Conservation (phyloP, 2,113 vertebrate species). For the Podarcis cretensis region DNA sequence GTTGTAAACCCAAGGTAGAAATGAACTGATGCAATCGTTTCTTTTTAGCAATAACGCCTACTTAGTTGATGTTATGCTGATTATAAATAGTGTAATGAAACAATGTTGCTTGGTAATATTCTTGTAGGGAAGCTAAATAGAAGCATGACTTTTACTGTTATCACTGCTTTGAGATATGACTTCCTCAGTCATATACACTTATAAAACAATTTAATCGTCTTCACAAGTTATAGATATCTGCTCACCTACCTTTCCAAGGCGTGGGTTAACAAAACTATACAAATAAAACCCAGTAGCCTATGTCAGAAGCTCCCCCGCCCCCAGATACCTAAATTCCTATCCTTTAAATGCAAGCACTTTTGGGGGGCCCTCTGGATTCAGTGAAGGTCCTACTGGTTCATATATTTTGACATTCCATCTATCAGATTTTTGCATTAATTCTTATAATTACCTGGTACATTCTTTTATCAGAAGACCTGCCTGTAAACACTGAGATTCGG, state of each 20-base stretch:
- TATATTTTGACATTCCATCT: not conserved
- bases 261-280: not conserved
- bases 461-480: not conserved
- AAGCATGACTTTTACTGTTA: conserved; percentile 27
- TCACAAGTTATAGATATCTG: not conserved
- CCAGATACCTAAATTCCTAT: not conserved
- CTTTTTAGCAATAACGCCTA: rapidly evolving
- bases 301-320: not conserved
- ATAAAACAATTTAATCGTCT: not conserved
- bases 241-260: not conserved
- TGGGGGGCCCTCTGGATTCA: not conserved
- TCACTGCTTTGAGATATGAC: conserved; percentile 2
- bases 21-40: rapidly evolving
- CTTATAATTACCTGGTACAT: not conserved
- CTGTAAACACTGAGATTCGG: not conserved
- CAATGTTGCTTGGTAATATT: conserved; percentile 10
- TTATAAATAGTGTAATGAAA: not conserved
- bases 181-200: not conserved
- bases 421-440: not conserved
- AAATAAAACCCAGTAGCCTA: not conserved
- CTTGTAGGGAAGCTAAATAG: not conserved
- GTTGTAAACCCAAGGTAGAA: not conserved
- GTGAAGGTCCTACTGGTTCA: not conserved
- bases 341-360: not conserved
- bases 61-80: rapidly evolving